Evolutionary conservation across 2,888 invertebrate genomes (phyloP).

Genomic region (Zaprionus obscuricornis): DNA sequence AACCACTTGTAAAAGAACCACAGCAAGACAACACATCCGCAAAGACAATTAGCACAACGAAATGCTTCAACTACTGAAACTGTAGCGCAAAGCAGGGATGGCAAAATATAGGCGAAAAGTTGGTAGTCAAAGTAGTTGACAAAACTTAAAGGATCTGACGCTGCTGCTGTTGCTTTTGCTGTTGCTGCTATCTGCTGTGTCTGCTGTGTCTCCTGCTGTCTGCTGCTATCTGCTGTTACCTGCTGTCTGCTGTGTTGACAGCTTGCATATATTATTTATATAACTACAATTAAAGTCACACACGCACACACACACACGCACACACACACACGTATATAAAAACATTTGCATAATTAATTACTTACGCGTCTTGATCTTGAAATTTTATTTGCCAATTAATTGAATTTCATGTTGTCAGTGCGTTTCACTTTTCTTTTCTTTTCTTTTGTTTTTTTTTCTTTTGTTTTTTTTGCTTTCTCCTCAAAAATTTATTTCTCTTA

Average conservation of each 20-base stretch:
- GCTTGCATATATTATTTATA: slow-evolving; percentile 27
- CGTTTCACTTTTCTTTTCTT: slow-evolving; percentile 8
- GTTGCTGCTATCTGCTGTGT: slow-evolving; percentile 18
- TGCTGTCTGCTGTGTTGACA: too few relatives aligned
- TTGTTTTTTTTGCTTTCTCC: too few relatives aligned
- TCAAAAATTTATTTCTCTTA: too few relatives aligned
- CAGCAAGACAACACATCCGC: slow-evolving; percentile 33
- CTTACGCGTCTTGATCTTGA: slow-evolving; percentile 35
- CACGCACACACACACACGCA: background rate
- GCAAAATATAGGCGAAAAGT: too few relatives aligned
- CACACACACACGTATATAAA: slow-evolving; percentile 10
- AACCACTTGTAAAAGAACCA: slow-evolving; percentile 34
- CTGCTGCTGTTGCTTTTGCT: background rate
- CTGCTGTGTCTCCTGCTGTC: slow-evolving; percentile 5
- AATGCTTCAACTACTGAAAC: slow-evolving; percentile 10
- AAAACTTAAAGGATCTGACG: too few relatives aligned
- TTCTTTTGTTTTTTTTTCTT: background rate
- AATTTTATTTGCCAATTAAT: slow-evolving; percentile 31
- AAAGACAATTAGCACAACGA: slow-evolving; percentile 52
- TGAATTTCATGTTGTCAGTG: slow-evolving; percentile 31
- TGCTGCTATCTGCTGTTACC: slow-evolving; percentile 14
- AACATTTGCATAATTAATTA: slow-evolving; percentile 41
- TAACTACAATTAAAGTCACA: slow-evolving; percentile 26
- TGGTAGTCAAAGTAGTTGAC: background rate
- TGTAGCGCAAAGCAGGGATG: background rate